Percentiles rank a stretch among this genome's conserved stretches.
Conservation (phyloP, 35 echinoderm and acorn worm species). For the Ptychodera flava region DNA sequence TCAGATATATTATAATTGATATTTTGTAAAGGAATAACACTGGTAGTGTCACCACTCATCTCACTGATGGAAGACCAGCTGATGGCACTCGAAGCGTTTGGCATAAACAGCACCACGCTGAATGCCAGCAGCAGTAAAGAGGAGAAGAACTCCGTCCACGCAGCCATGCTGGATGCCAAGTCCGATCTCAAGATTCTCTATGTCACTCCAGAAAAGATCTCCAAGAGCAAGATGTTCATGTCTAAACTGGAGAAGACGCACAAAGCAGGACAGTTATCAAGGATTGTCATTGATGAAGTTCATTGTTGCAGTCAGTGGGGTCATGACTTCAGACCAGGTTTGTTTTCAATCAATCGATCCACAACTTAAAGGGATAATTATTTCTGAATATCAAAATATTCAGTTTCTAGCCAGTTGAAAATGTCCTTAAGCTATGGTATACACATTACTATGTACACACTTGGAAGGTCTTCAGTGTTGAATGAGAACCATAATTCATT, state of each 20-base stretch:
- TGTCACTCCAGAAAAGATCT: conserved; percentile 95
- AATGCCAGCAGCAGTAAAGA: conserved; percentile 41
- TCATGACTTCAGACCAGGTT: conserved; percentile 97
- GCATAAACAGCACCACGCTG: conserved; percentile 46
- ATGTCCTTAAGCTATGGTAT: no score
- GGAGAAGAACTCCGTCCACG: conserved; percentile 46
- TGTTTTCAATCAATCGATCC: no score
- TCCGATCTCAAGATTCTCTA: conserved; percentile 71
- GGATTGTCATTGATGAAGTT: conserved; percentile 96
- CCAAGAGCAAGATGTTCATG: conserved; percentile 98
- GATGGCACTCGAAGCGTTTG: conserved; percentile 49
- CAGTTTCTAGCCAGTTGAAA: no score
- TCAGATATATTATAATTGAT: no score
- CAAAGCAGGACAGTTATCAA: conserved; percentile 36
- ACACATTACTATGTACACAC: no score
- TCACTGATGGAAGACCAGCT: conserved; percentile 95
- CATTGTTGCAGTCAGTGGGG: conserved; percentile 99
- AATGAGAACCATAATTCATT: no score
- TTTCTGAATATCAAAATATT: no score
- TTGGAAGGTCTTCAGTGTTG: no score
- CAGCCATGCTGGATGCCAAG: conserved; percentile 44
- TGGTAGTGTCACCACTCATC: conserved; percentile 85
- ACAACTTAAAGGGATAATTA: no score
- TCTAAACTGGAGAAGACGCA: conserved; percentile 75
- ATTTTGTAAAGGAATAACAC: conserved; percentile 89